Base-by-base conservation (phyloP, 2,888 invertebrate genomes). In the Prenolepis imparis region DNA sequence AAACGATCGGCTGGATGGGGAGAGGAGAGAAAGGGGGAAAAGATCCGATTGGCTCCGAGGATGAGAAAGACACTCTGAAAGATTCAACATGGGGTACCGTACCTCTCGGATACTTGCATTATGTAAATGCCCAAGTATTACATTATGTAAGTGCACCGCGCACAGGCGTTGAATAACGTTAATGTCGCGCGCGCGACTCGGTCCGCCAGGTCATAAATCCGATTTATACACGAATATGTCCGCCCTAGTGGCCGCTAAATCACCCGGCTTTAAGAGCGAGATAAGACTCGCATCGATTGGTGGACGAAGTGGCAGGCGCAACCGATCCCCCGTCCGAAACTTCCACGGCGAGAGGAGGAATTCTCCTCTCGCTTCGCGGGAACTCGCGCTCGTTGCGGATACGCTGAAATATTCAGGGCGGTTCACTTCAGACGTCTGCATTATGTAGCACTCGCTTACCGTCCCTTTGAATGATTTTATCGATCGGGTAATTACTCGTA, bases 401-500 rank as follows among this genome's bases (percentile, higher is more conserved):
- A 12, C n/a, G 28, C 67, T 77, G 73, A 72, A 72, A 72, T 72
- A 80, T 80, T 80, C 73, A 72, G 32, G 66, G 80, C 82, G 80
- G 80, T 88, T 88, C 86, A 61, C 86, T 84, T 86, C 48, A 67
- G 66, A 59, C 67, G 77, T 32, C 52, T 72, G 61, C 75, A 82
- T 88, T 85, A 84, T 88, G 67, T 66, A 86, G 61, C 39, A 66
- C 32, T 44, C 66, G 57, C 73, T 78, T 44, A 77, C 77, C 57
- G 57, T 67, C 57, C 59, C 70, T 78, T 78, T 70, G 59, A 80
- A 80, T 80, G 78, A 59, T 80, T 59, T 59, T 59, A 80, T 80
- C 78, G 78, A 80, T 80, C 78, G 44, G 78, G 70, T 70, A 80
- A 80, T 80, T 80, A 80, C 66, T 70, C 59, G 78, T 70, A 41